A percentile compares a stretch with the other conserved stretches of the same genome.
Conservation (phyloP, 1,140 invertebrate genomes). For the Penaeus vannamei region DNA sequence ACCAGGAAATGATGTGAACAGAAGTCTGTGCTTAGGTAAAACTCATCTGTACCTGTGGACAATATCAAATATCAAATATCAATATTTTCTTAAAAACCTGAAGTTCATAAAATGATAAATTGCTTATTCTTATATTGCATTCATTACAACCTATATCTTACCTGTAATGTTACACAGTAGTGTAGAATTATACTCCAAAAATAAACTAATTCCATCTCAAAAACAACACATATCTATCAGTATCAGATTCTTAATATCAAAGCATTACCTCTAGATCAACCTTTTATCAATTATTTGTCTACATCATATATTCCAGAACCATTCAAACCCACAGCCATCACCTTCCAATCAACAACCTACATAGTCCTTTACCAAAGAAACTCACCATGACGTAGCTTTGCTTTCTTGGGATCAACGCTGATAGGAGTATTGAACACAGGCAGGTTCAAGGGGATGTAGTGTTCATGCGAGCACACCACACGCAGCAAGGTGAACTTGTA, state of each 20-base stretch:
- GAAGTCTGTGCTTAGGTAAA: constrained; percentile 74
- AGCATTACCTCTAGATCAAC: no score
- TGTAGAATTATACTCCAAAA: no score
- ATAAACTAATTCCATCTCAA: no score
- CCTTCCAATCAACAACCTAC: no score
- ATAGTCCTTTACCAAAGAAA: background rate
- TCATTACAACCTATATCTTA: no score
- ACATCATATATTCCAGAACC: no score
- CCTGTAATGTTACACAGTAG: no score
- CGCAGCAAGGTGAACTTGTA: constrained; percentile 92
- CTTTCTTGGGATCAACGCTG: constrained; percentile 67
- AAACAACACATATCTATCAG: no score
- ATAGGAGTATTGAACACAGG: constrained; percentile 75
- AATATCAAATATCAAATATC: background rate
- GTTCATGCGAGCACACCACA: constrained; percentile 94
- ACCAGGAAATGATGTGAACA: constrained; percentile 91
- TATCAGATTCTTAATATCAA: no score
- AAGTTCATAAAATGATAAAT: background rate
- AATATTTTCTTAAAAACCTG: background rate
- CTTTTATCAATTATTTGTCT: no score
- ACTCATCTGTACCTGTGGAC: constrained; percentile 66
- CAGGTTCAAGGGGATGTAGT: constrained; percentile 90
- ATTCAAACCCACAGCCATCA: no score
- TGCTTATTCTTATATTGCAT: no score
- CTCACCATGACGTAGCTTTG: constrained; percentile 70